phyloP scores from a whole-genome alignment of 1,140 invertebrate genomes.

The Ladona fulva region DNA sequence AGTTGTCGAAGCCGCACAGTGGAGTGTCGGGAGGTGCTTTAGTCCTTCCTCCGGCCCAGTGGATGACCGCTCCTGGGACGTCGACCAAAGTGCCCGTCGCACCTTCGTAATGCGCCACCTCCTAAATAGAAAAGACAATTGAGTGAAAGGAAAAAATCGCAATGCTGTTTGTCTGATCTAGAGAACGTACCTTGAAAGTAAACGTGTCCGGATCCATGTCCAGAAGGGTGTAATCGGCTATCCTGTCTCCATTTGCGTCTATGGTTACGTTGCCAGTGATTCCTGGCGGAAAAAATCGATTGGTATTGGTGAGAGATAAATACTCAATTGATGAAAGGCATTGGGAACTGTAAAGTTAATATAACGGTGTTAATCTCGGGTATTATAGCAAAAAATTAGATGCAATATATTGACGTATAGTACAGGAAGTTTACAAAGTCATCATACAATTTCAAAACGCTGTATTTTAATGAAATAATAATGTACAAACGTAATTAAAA shows the following conservation, averaged over 20 bases:
- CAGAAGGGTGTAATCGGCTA: conserved; percentile 81
- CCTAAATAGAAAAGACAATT: conserved; percentile 41
- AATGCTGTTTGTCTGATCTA: no score
- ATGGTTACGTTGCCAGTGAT: conserved; percentile 89
- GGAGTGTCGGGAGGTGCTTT: conserved; percentile 74
- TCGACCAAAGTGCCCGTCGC: conserved; percentile 60
- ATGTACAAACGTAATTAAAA: no score
- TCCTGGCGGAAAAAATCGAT: conserved; percentile 42
- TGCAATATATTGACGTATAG: no score
- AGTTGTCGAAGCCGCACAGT: conserved; percentile 83
- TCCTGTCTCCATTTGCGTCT: conserved; percentile 79
- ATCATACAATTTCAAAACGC: no score
- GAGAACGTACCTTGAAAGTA: conserved; percentile 62
- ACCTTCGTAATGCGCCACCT: conserved; percentile 79
- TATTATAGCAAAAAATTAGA: no score
- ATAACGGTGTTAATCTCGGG: no score
- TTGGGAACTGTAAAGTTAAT: no score
- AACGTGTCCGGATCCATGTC: conserved; percentile 78
- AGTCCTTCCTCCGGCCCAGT: conserved; percentile 74
- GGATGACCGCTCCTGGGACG: conserved; percentile 58
- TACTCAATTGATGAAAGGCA: no score
- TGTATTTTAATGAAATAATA: no score
- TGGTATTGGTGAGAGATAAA: no score
- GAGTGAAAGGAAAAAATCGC: no score
- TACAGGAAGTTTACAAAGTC: no score